Evolutionary conservation across 2,888 invertebrate genomes (phyloP), one percentile per base, ranked within the genome.

Genomic region (Onchidella celtica): DNA sequence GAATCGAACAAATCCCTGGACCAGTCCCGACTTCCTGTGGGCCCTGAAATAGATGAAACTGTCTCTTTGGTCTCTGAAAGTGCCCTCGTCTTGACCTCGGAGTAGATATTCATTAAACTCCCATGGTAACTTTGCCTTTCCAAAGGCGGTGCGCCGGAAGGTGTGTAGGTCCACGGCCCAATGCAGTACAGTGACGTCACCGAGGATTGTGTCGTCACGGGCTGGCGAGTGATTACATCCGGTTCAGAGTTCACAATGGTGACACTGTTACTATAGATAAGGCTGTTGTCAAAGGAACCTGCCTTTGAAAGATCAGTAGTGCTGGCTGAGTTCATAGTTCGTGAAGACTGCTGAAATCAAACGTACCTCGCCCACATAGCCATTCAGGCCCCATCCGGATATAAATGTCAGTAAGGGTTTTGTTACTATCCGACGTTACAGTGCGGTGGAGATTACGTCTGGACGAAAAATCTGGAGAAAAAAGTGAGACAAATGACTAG

Each of bases 1-100:
- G 85, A 84, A 17, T 72, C 84, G 57, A 85, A 82, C 29, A 86
- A 74, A n/a, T 78, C 84, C n/a, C 40, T 82, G 59, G 81, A 66
- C 85, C 85, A 86, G 63, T 84, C 82, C 21, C 85, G 69, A 55
- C 81, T 82, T 21, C 85, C 85, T 14, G 78, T 61, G 2, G 63
- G 36, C 2, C 47, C 34, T 2, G 59, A 36, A 27, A 36, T 68
- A 3, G 57, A 3, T 27, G 68, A 24, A 9, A 24, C 21, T 21
- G n/a, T 59, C 6, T 68, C 36, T 14, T 21, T 34, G 21, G 57
- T 29, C 36, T 59, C 21, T 27, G 69, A 29, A 40, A 27, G 24
- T 17, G 34, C 38, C 9, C 38, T n/a, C 11, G 36, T 6, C 14
- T 66, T 77, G 34, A 11, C 24, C 24, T 63, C 21, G 40, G 47